A percentile compares a stretch with the other conserved stretches of the same genome.
phyloP scores from a whole-genome alignment of 2,888 invertebrate species.

The Caenorhabditis angaria region DNA sequence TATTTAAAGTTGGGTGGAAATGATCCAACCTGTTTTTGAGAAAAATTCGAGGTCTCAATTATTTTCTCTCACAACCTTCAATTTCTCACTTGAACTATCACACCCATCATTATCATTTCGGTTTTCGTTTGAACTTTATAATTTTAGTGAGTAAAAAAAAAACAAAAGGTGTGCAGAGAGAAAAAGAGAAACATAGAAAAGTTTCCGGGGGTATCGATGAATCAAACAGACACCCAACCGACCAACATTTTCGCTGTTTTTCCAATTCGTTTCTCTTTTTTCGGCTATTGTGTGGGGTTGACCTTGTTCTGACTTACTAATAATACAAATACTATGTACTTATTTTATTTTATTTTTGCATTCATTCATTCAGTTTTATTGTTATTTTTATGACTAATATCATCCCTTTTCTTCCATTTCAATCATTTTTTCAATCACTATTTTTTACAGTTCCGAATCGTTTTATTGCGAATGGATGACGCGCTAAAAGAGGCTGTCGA shows the following conservation, averaged over 20 bases:
- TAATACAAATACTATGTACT: neutral
- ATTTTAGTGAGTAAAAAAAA: neutral
- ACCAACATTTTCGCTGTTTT: neutral
- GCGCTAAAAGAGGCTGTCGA: constrained; percentile 35
- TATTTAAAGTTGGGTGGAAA: no score
- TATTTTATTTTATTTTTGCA: neutral
- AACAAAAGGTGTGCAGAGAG: no score
- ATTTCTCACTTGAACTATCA: no score
- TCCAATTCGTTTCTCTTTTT: neutral
- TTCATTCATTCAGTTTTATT: neutral
- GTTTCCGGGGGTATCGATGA: neutral
- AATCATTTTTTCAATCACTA: neutral
- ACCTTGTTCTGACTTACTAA: constrained; percentile 4
- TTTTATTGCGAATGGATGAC: constrained; percentile 20
- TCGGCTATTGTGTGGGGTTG: neutral
- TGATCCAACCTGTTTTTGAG: no score
- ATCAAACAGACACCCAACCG: neutral
- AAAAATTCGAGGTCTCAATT: no score
- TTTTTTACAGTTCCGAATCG: neutral
- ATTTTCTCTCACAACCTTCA: no score
- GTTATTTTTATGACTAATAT: neutral
- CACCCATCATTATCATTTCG: no score
- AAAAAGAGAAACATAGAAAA: neutral
- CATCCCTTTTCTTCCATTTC: neutral
- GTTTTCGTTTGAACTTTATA: no score